phyloP scores from a whole-genome alignment of 2,888 invertebrate species.

The Cheilosia impressa region DNA sequence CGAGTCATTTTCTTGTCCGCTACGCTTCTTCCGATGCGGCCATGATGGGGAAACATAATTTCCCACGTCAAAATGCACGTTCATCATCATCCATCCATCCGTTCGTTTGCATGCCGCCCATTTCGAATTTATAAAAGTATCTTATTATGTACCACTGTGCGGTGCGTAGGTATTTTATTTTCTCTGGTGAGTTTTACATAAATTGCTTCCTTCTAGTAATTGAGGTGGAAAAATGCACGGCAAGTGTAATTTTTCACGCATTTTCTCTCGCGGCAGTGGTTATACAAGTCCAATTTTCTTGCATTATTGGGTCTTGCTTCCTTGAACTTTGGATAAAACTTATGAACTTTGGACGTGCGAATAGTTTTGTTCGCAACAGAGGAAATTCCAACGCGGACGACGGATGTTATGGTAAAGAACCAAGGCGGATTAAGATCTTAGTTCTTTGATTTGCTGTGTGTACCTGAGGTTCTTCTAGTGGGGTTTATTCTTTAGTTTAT shows the following conservation, averaged over 20 bases:
- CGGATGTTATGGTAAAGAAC: conserved; percentile 29
- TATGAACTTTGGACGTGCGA: conserved; percentile 65
- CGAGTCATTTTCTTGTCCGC: conserved; percentile 52
- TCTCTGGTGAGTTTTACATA: conserved; percentile 23
- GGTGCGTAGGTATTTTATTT: conserved; percentile 62
- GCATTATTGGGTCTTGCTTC: conserved; percentile 40
- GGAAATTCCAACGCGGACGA: conserved; percentile 58
- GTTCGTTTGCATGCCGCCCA: conserved; percentile 62
- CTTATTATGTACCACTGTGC: conserved; percentile 63
- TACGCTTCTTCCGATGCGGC: conserved; percentile 51
- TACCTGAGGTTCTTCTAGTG: too few species aligned
- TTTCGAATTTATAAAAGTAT: conserved; percentile 66
- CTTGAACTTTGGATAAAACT: conserved; percentile 62
- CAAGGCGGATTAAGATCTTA: conserved; percentile 22
- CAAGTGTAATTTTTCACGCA: conserved; percentile 73
- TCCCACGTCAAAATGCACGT: conserved; percentile 67
- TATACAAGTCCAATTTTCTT: conserved; percentile 41
- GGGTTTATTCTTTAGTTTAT: too few species aligned
- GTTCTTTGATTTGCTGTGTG: too few species aligned
- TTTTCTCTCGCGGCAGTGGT: conserved; percentile 8
- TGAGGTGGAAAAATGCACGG: conserved; percentile 59
- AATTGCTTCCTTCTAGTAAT: conserved; percentile 46
- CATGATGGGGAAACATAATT: conserved; percentile 61
- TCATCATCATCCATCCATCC: conserved; percentile 42
- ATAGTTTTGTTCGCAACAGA: conserved; percentile 58